phyloP scores from a whole-genome alignment of 2,888 invertebrate genomes.

The Eupithecia abbreviata region DNA sequence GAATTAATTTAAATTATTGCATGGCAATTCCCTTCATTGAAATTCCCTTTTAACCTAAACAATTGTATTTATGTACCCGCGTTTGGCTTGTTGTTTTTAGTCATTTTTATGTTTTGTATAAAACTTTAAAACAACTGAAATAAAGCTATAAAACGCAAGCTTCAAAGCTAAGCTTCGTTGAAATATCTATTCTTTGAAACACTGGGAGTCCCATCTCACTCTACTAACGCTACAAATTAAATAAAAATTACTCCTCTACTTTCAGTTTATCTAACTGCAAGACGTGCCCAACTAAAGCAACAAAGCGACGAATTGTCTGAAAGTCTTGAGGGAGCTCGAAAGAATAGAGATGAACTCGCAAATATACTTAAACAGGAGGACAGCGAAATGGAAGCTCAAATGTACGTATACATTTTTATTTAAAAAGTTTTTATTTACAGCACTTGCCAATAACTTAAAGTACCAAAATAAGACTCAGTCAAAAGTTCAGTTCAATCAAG shows the following conservation, averaged over 20 bases:
- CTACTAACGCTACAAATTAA: neutral
- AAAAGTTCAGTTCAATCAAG: neutral
- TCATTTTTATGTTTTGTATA: neutral
- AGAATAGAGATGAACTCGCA: constrained; percentile 50
- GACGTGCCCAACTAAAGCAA: constrained; percentile 64
- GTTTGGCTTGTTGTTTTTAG: neutral
- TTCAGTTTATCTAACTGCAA: constrained; percentile 65
- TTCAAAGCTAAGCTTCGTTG: neutral
- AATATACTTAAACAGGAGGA: constrained; percentile 54
- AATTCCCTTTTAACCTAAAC: constrained; percentile 9
- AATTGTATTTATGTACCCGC: neutral
- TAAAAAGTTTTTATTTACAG: constrained; percentile 13
- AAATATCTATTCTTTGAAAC: neutral
- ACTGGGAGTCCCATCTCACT: neutral
- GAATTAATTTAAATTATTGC: constrained; percentile 23
- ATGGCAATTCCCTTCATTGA: constrained; percentile 5
- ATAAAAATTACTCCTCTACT: constrained; percentile 16
- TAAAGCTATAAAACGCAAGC: neutral
- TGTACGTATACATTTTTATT: constrained; percentile 50
- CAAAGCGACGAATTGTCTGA: constrained; percentile 59
- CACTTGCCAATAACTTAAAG: neutral
- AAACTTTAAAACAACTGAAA: neutral
- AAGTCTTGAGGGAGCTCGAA: constrained; percentile 51
- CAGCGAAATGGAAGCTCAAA: constrained; percentile 52
- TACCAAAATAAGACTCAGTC: neutral